Evolutionary conservation across 2,113 vertebrate genomes (phyloP).

Genomic region (human): GRCh38 chr2:126639501-126640000

Average conservation of each 20-base stretch:
- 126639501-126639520: too few relatives aligned
- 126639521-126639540: too few relatives aligned
- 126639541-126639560: too few relatives aligned
- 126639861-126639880: neutral
- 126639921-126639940: neutral
- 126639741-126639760: too few relatives aligned
- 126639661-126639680: too few relatives aligned
- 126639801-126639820: neutral
- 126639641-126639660: neutral
- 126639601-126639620: neutral
- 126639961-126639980: neutral
- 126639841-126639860: neutral
- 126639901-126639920: neutral
- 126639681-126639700: neutral
- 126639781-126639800: neutral
- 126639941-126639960: neutral
- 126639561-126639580: neutral
- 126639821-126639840: neutral
- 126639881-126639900: neutral
- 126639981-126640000: neutral
- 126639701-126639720: rapidly evolving
- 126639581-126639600: rapidly evolving
- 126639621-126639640: neutral
- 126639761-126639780: neutral
- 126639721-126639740: neutral